These are phyloP conservation scores for Bos indicus DNA, from an alignment of 2,113 vertebrate species.

Conservation along the genomic window DNA sequence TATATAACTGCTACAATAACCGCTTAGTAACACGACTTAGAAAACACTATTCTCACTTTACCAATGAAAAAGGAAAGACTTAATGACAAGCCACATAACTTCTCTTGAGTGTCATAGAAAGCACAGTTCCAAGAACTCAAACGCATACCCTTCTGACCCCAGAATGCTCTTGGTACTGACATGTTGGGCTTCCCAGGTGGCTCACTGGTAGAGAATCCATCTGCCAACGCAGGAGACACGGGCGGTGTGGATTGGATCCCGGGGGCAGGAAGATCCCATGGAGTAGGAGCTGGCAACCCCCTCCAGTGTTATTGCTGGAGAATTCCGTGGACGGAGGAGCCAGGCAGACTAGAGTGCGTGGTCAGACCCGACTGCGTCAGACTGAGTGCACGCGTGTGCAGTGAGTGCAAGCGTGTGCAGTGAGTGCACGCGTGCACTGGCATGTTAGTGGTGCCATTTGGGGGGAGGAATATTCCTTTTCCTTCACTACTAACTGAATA, in stretches of 20 bases:
- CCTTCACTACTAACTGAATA: background rate
- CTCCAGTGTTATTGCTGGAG: background rate
- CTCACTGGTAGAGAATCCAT: background rate
- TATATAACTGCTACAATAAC: background rate
- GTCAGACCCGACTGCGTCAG: background rate
- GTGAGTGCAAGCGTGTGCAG: no score
- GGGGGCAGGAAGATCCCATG: background rate
- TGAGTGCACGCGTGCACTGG: background rate
- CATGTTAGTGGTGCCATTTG: background rate
- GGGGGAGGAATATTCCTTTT: background rate
- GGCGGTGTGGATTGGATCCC: background rate
- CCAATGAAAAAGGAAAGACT: background rate
- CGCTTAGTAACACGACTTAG: background rate
- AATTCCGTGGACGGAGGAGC: background rate
- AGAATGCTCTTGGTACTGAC: background rate
- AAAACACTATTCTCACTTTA: background rate
- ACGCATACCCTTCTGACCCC: background rate
- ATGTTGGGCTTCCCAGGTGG: background rate
- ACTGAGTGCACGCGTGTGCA: no score
- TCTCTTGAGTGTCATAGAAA: background rate
- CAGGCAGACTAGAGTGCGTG: background rate
- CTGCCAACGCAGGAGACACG: fast-evolving
- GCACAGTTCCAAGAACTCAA: background rate
- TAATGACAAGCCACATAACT: background rate
- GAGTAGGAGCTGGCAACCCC: background rate